Percentiles rank a stretch among this genome's conserved stretches.
phyloP scores from a whole-genome alignment of 2,113 vertebrate genomes.

The Colaptes auratus region DNA sequence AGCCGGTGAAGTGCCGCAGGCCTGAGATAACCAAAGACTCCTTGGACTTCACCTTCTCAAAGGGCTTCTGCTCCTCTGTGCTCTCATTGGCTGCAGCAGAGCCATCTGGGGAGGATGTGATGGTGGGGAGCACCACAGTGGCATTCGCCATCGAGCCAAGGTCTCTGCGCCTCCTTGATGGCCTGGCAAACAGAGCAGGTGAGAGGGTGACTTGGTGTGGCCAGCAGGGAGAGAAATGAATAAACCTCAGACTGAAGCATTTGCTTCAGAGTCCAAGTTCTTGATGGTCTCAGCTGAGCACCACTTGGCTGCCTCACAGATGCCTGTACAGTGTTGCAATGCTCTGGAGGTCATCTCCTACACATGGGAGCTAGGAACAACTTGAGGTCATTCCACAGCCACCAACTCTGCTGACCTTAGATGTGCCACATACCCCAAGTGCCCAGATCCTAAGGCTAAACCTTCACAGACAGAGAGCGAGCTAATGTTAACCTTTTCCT shows the following conservation, averaged over 20 bases:
- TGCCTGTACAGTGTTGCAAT: neutral
- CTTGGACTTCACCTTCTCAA: conserved; percentile 83
- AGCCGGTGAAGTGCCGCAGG: conserved; percentile 93
- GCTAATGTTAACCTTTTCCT: neutral
- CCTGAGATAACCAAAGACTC: conserved; percentile 91
- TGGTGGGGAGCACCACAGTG: conserved; percentile 72
- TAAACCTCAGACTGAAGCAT: neutral
- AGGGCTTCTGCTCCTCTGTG: conserved; percentile 76
- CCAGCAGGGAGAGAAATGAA: rapidly evolving
- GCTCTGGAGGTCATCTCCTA: neutral
- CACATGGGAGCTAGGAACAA: neutral
- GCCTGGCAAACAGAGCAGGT: conserved; percentile 65
- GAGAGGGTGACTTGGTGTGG: rapidly evolving
- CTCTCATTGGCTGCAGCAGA: conserved; percentile 66
- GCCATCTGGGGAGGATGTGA: conserved; percentile 46
- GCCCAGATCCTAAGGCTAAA: neutral
- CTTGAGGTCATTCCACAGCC: neutral
- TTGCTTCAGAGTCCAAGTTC: neutral
- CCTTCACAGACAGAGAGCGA: neutral
- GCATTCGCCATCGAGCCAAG: conserved; percentile 79
- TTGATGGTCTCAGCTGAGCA: neutral
- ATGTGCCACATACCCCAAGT: neutral
- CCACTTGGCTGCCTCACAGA: neutral
- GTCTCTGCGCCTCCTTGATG: conserved; percentile 85
- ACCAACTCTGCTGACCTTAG: neutral